Evolutionary conservation across 1,140 invertebrate species (phyloP), one percentile per base, ranked within the genome.

Genomic region (Phthorimaea operculella): DNA sequence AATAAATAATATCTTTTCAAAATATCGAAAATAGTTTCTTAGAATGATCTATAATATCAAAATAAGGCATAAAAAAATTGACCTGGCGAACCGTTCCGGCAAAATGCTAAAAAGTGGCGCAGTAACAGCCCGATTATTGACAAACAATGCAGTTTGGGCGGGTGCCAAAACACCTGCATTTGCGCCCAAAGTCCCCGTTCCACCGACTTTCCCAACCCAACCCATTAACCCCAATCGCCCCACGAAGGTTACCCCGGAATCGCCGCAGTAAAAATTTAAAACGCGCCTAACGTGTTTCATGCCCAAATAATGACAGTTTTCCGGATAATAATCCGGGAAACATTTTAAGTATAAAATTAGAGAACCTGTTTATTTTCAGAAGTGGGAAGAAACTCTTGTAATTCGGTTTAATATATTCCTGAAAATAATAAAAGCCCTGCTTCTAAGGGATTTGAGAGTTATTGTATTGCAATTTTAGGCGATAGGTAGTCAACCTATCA

Each of bases 261-360:
- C n/a, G 36, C 36, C n/a, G 36, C 36, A 39, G 36, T 39, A 39
- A 39, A 39, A 39, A 12, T 39, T 39, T 39, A n/a, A 39, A 39
- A 3, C 3, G 36, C 10, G 10, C 10, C 3, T 39, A 39, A 39
- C 36, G 10, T 39, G 10, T 39, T 39, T 39, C 36, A 39, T 39
- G 10, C 21, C 21, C 21, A 28, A 28, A 28, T 28, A 28, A 28
- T 28, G 39, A 2, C 39, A 14, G 39, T 14, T 14, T 14, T 8
- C 39, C 3, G 11, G 8, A 11, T 14, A n/a, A n/a, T 14, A 4
- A 14, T 42, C 39, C 14, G 8, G 39, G 9, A 11, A 42, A 42
- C 11, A n/a, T 42, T 42, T n/a, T 14, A 42, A 42, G 39, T 9
- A 42, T 1, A 42, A n/a, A 4, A 42, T 42, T 42, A 42, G 21